These are phyloP conservation scores for Diarsia mendica DNA, from an alignment of 2,888 invertebrate species.

Conservation along the genomic window DNA sequence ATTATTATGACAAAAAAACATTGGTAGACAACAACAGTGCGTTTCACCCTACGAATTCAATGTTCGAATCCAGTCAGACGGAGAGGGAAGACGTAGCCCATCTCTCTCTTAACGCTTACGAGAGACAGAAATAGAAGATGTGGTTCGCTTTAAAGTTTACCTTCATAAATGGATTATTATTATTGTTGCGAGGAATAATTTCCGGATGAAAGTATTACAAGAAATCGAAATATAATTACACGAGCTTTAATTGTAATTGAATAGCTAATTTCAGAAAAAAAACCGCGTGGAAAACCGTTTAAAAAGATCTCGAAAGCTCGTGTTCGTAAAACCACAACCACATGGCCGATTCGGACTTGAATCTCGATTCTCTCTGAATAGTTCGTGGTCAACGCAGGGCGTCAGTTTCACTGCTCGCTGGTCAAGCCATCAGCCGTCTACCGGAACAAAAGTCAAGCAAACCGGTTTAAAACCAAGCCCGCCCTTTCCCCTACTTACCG, in stretches of 20 bases:
- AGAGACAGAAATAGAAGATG: constrained; percentile 59
- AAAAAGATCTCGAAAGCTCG: neutral
- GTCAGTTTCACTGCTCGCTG: constrained; percentile 78
- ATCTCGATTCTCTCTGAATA: constrained; percentile 30
- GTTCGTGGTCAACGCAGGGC: constrained; percentile 57
- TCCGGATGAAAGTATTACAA: neutral
- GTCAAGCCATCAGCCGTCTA: constrained; percentile 80
- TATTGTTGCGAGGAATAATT: constrained; percentile 2
- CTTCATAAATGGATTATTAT: neutral
- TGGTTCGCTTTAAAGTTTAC: constrained; percentile 30
- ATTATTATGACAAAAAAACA: neutral
- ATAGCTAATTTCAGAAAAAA: neutral
- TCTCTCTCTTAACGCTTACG: constrained; percentile 41
- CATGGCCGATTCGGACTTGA: constrained; percentile 26
- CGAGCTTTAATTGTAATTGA: too few species aligned
- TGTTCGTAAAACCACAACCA: constrained; percentile 14
- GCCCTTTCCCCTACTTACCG: constrained; percentile 91
- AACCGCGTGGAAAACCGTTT: constrained; percentile 11
- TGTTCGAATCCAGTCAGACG: constrained; percentile 41
- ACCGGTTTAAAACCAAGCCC: constrained; percentile 81
- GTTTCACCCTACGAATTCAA: constrained; percentile 46
- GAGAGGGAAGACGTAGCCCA: constrained; percentile 47
- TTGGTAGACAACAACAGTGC: constrained; percentile 23
- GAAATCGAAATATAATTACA: too few species aligned
- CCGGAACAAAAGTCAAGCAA: constrained; percentile 78